phyloP scores from a whole-genome alignment of 30 jellyfish, hydroid and myxozoan genomes.

The Turritopsis dohrnii region DNA sequence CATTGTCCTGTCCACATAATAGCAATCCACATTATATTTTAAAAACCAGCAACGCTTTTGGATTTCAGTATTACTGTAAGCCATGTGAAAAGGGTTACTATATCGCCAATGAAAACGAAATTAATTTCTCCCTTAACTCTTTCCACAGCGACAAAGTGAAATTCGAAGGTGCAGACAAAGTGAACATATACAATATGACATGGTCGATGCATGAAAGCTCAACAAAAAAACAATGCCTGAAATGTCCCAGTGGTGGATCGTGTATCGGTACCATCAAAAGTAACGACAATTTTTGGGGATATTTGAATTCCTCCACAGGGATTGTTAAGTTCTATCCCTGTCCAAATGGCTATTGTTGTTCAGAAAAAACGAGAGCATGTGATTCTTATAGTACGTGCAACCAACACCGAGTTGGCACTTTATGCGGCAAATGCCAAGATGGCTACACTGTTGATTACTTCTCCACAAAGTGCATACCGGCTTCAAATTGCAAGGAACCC shows the following conservation, averaged over 20 bases:
- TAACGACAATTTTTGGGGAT: constrained; percentile 4
- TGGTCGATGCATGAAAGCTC: background rate
- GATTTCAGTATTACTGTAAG: background rate
- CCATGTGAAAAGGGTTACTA: background rate
- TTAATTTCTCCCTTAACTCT: background rate
- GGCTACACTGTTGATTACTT: constrained; percentile 28
- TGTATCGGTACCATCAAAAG: constrained; percentile 4
- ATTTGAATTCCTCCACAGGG: background rate
- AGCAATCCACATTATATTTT: background rate
- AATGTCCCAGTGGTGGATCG: background rate
- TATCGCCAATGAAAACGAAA: background rate
- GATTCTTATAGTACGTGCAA: constrained; percentile 17
- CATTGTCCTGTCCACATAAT: background rate
- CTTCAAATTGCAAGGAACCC: background rate
- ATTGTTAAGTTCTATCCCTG: background rate
- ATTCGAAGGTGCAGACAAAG: too few relatives aligned
- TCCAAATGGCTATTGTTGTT: constrained; percentile 3
- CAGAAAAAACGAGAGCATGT: background rate
- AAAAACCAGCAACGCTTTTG: background rate
- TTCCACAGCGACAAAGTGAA: background rate
- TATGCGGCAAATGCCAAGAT: constrained; percentile 29
- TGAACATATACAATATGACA: background rate
- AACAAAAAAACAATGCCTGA: background rate
- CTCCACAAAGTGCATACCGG: constrained; percentile 7
- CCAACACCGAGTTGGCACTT: constrained; percentile 13